Evolutionary conservation across 2,113 vertebrate genomes (phyloP).

Genomic region (Hemicordylus capensis): DNA sequence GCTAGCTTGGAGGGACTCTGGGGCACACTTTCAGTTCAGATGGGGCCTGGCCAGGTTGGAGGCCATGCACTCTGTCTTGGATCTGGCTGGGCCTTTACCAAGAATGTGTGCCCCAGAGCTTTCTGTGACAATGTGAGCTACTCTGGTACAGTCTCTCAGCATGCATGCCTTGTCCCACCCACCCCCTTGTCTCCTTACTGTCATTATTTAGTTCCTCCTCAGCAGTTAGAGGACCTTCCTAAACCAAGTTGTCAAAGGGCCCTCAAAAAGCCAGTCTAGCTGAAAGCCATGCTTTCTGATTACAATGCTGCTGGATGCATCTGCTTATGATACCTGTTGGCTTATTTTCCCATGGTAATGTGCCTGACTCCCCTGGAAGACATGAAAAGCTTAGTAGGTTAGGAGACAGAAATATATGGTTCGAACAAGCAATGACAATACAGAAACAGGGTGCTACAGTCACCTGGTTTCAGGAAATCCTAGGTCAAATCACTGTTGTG

Average conservation of each 20-base stretch:
- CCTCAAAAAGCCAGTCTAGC: neutral
- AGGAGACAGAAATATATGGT: neutral
- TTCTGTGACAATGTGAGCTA: conserved; percentile 10
- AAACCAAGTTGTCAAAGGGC: neutral
- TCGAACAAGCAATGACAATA: neutral
- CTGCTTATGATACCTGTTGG: neutral
- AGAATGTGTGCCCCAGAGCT: accelerated
- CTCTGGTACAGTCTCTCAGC: neutral
- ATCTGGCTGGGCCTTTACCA: neutral
- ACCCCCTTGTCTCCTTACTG: neutral
- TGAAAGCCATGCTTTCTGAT: neutral
- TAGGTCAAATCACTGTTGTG: neutral
- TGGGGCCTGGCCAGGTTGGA: neutral
- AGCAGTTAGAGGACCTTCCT: neutral
- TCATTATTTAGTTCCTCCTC: neutral
- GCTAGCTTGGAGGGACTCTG: neutral
- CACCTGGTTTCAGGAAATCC: neutral
- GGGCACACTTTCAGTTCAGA: neutral
- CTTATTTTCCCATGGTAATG: neutral
- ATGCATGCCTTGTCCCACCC: neutral
- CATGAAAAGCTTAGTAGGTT: neutral
- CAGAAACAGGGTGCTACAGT: neutral
- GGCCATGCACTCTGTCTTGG: neutral
- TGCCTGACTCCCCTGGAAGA: neutral
- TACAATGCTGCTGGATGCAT: too few relatives aligned